Conservation (phyloP, 1,140 invertebrate genomes). For the Drosophila setifemur region DNA sequence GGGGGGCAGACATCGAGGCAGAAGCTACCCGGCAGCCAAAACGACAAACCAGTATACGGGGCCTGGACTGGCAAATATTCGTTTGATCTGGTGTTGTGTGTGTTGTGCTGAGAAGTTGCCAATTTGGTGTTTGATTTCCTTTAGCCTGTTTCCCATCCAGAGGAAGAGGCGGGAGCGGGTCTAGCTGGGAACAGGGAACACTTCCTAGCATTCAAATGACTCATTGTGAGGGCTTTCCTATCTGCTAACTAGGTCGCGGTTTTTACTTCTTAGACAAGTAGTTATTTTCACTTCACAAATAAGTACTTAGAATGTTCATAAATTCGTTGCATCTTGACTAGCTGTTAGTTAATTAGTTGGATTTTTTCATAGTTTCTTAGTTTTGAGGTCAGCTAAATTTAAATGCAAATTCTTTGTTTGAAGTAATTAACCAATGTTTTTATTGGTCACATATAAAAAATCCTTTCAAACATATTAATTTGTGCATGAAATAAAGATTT, state of each 20-base stretch:
- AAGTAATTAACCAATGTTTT: neutral
- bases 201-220: constrained; percentile 39
- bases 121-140: constrained; percentile 67
- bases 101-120: constrained; percentile 34
- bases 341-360: neutral
- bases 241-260: constrained; percentile 26
- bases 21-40: constrained; percentile 69
- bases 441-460: neutral
- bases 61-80: constrained; percentile 35
- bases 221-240: constrained; percentile 48
- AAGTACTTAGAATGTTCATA: neutral
- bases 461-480: too few relatives aligned
- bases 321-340: neutral
- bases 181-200: neutral
- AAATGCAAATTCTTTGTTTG: neutral
- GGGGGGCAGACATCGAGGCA: constrained; percentile 35
- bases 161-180: neutral
- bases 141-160: constrained; percentile 17
- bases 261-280: neutral
- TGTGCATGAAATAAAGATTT: too few relatives aligned
- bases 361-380: neutral
- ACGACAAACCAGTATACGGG: constrained; percentile 61
- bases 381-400: neutral
- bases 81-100: constrained; percentile 19
- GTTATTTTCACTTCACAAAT: neutral